These are phyloP conservation scores for Jaculus jaculus DNA, from an alignment of 2,113 vertebrate species.

Conservation along the genomic window DNA sequence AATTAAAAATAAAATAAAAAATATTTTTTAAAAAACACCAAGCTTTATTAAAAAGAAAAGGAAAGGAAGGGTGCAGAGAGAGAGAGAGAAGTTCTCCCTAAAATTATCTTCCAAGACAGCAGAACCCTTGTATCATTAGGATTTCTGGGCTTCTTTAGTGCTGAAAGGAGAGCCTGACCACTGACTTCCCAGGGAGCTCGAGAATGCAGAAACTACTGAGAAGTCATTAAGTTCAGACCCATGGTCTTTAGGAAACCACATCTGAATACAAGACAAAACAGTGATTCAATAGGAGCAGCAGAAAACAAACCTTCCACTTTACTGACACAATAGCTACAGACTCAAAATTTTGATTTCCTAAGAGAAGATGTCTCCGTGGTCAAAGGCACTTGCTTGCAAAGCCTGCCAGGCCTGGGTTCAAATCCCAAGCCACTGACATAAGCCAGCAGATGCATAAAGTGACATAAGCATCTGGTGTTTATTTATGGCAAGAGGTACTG, in stretches of 20 bases:
- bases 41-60: too few relatives aligned
- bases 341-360: background rate
- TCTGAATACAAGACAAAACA: background rate
- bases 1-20: too few relatives aligned
- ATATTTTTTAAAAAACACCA: too few relatives aligned
- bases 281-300: background rate
- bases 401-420: too few relatives aligned
- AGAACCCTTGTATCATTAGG: background rate
- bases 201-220: constrained; percentile 6
- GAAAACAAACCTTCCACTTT: constrained; percentile 4
- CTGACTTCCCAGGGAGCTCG: background rate
- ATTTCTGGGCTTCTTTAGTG: background rate
- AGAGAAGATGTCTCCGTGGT: background rate
- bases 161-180: constrained; percentile 7
- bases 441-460: too few relatives aligned
- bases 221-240: background rate
- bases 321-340: background rate
- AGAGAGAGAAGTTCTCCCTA: background rate
- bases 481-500: too few relatives aligned
- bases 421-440: too few relatives aligned
- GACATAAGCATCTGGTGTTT: too few relatives aligned
- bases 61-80: background rate
- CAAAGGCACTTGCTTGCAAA: too few relatives aligned
- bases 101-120: background rate
- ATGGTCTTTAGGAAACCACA: background rate